Base-by-base conservation (phyloP, 2,888 invertebrate genomes). In the Geophilus truncorum region DNA sequence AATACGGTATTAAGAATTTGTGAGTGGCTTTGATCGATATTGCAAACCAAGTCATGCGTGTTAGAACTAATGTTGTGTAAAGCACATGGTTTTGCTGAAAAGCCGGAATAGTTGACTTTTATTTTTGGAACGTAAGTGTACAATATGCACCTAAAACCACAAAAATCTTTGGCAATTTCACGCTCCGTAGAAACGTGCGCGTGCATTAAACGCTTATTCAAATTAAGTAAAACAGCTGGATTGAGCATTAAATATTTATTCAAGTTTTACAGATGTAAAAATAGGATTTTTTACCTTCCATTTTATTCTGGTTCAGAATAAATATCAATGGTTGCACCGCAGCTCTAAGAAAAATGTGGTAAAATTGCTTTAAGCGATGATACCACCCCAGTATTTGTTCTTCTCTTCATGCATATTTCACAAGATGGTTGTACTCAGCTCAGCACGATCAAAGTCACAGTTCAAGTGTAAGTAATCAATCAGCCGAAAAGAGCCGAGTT, bases 401-500 rank as follows among this genome's bases (percentile, higher is more conserved):
- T 70, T 70, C 70, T 21, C 28, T 70, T 70, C 70, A 70, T 70
- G 5, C 70, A 70, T 70, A 70, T 70, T 70, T 70, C 70, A 70
- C 70, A 25, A 70, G 70, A 4, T 10, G 0, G n/a, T 45, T 5
- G 51, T 51, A 25, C 25, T 15, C 70, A 25, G 10, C 45, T 9
- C 45, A 4, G n/a, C 18, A 1, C 25, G 70, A 70, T 70, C 28
- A 23, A 70, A 70, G 70, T 70, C 25, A 70, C 25, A 10, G 70
- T 70, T 70, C 70, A 70, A 23, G 70, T 25, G 70, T 70, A 25
- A 25, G 23, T 15, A 70, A 70, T 70, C 70, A 70, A 28, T 51
- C 51, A 70, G 70, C 1, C 25, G 23, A 70, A 70, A 70, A 70
- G 70, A 70, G 28, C n/a, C 70, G 70, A 70, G 32, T 32, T 32